A percentile compares a stretch with the other conserved stretches of the same genome.
Conservation (phyloP, 2,797 vertebrate genomes). For the Sebastes itinus region DNA sequence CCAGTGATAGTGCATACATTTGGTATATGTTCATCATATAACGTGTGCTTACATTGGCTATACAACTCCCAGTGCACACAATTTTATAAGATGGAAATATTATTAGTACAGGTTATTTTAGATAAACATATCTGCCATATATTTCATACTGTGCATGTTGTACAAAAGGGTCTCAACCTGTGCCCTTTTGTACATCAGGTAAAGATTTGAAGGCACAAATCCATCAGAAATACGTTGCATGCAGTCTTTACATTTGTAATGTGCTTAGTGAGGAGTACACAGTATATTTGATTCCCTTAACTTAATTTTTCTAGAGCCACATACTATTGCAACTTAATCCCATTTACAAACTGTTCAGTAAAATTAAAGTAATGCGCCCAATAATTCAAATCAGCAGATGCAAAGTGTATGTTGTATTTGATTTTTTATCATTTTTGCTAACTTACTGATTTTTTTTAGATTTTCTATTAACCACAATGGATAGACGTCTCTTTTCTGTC, state of each 20-base stretch:
- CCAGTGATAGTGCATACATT: constrained; percentile 39
- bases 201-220: background rate
- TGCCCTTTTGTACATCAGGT: background rate
- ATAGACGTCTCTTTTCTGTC: background rate
- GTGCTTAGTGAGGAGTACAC: background rate
- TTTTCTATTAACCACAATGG: background rate
- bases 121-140: background rate
- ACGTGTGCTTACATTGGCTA: background rate
- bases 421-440: background rate
- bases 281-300: background rate
- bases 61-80: background rate
- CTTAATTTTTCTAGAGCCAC: background rate
- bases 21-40: constrained; percentile 6
- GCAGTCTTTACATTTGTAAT: background rate
- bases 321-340: background rate
- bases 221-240: background rate
- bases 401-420: background rate
- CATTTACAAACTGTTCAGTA: background rate
- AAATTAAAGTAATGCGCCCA: background rate
- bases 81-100: background rate
- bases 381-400: background rate
- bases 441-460: background rate
- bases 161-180: background rate
- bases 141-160: background rate
- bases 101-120: background rate